Evolutionary conservation across 1,140 invertebrate genomes (phyloP), one percentile per base, ranked within the genome.

Genomic region (Drosophila takahashii): DNA sequence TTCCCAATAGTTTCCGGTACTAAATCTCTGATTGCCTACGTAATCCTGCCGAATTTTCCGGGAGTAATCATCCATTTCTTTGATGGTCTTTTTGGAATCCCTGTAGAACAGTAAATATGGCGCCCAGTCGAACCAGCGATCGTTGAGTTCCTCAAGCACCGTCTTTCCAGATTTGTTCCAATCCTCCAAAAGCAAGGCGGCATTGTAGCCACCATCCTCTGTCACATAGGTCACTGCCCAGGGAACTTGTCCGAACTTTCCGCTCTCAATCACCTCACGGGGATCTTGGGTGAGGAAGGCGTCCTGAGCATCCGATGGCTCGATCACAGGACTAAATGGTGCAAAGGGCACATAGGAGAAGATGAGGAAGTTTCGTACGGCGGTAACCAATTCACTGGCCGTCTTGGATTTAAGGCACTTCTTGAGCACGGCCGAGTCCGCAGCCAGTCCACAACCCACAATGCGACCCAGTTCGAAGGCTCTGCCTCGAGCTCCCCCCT

Each of bases 341-440:
- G 93, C 87, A 62, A 93, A 94, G n/a, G 94, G 94, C 79, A 94
- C 94, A 53, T 93, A 94, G 11, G 92, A 77, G 86, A 93, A 94
- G 15, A 90, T 66, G 0, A 85, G 71, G n/a, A 90, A 87, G n/a
- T 65, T 53, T 8, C 45, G 47, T 1, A 89, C 81, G 7, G 69
- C 70, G 3, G 50, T 45, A 0, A 89, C 87, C 48, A 90, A 73
- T 6, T 81, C 59, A 7, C 22, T 29, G 0, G 93, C 93, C 11
- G 93, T 89, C 52, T 92, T 92, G 3, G 92, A 80, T 69, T 94
- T 92, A 0, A 96, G 81, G 89, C 95, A 96, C 4, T 93, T 91
- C 11, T 95, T 91, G 27, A 95, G 84, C 6, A 81, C 69, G 37
- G 91, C 39, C 11, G 92, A 91, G 58, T 89, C 84, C 6, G 66